These are phyloP conservation scores for Terebella lapidaria DNA, from an alignment of 2,888 invertebrate genomes.

Conservation along the genomic window DNA sequence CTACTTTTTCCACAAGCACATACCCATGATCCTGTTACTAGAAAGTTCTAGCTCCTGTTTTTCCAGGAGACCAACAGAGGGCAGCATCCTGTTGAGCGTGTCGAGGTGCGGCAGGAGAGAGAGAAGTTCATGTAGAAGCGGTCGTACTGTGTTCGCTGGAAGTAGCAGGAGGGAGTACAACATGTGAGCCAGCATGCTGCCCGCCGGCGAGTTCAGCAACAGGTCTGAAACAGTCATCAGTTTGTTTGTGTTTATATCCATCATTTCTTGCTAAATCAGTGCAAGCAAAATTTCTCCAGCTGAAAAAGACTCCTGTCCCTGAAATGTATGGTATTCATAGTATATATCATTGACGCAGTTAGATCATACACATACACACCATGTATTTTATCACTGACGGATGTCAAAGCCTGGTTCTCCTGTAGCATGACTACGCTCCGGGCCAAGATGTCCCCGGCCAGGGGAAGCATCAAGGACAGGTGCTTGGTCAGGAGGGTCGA, in stretches of 20 bases:
- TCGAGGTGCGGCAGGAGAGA: conserved; percentile 48
- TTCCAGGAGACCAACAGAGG: conserved; percentile 35
- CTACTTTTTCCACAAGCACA: no score
- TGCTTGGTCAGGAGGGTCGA: conserved; percentile 49
- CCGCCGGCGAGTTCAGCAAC: conserved; percentile 59
- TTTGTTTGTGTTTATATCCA: no score
- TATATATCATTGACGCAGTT: no score
- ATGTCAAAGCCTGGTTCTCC: background rate
- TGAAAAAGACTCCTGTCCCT: no score
- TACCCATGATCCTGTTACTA: background rate
- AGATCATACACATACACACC: no score
- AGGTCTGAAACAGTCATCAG: conserved; percentile 55
- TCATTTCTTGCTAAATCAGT: no score
- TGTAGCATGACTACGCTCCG: conserved; percentile 15
- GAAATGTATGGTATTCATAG: no score
- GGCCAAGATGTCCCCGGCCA: conserved; percentile 37
- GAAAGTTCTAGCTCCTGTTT: conserved; percentile 28
- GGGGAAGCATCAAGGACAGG: conserved; percentile 43
- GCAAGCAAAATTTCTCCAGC: no score
- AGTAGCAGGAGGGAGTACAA: conserved; percentile 60
- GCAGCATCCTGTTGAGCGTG: conserved; percentile 38
- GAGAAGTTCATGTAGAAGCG: conserved; percentile 50
- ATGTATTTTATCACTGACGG: background rate
- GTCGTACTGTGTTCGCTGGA: conserved; percentile 51
- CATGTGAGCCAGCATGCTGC: conserved; percentile 60